Conservation (phyloP, 2,113 vertebrate genomes). For the Ornithorhynchus anatinus region DNA sequence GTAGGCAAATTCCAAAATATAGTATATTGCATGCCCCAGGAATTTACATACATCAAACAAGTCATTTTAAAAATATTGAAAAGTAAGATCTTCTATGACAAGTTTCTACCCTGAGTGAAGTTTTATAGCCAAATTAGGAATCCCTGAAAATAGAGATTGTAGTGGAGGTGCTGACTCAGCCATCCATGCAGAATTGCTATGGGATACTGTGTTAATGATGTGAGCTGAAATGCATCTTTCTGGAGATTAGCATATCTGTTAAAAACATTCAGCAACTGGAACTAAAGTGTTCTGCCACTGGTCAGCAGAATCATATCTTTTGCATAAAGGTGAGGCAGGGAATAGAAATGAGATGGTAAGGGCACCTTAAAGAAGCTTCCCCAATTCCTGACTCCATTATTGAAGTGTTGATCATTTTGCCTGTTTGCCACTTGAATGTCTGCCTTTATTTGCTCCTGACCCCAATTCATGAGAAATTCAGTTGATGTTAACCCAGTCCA, state of each 20-base stretch:
- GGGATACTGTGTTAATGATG: slow-evolving; percentile 45
- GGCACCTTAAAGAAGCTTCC: not conserved
- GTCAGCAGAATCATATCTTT: slow-evolving; percentile 17
- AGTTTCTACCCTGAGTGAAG: slow-evolving; percentile 56
- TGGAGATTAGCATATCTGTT: slow-evolving; percentile 21
- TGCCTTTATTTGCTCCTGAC: not conserved
- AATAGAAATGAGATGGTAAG: not conserved
- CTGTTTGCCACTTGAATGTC: not conserved
- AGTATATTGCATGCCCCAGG: slow-evolving; percentile 1
- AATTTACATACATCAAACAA: slow-evolving; percentile 40
- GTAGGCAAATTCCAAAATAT: slow-evolving; percentile 9
- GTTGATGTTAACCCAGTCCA: no score
- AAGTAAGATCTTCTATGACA: slow-evolving; percentile 42
- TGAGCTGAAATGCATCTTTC: slow-evolving; percentile 21
- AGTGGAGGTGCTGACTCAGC: slow-evolving; percentile 49
- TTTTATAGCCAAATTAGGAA: slow-evolving; percentile 65
- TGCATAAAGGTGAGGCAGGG: not conserved
- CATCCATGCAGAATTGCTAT: slow-evolving; percentile 28
- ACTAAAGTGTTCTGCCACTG: slow-evolving; percentile 3
- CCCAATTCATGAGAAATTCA: not conserved
- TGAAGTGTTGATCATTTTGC: not conserved
- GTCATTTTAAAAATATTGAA: slow-evolving; percentile 43
- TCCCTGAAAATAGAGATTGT: slow-evolving; percentile 38
- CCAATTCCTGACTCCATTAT: not conserved
- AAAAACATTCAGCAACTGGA: not conserved